Conservation (phyloP, 2,888 invertebrate species). For the Scaptomyza caliginosa region DNA sequence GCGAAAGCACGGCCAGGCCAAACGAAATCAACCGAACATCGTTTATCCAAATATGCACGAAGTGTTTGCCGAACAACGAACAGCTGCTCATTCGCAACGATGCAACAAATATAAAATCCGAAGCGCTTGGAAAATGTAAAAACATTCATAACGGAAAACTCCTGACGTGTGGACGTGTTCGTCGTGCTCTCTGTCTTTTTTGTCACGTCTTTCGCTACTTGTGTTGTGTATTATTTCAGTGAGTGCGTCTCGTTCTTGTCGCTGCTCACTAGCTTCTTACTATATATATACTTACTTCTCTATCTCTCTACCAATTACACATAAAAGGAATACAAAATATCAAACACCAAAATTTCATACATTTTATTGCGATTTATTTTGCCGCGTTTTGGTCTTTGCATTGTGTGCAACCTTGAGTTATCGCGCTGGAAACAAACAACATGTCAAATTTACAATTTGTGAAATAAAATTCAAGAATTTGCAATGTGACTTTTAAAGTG, state of each 20-base stretch:
- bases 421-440: slow-evolving; percentile 44
- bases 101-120: slow-evolving; percentile 76
- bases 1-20: slow-evolving; percentile 12
- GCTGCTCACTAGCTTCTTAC: slow-evolving; percentile 43
- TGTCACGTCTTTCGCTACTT: slow-evolving; percentile 71
- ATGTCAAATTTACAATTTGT: slow-evolving; percentile 44
- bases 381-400: slow-evolving; percentile 46
- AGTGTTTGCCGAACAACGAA: slow-evolving; percentile 15
- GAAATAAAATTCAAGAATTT: slow-evolving; percentile 37
- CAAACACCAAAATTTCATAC: slow-evolving; percentile 15
- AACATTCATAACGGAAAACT: slow-evolving; percentile 75
- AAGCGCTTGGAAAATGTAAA: slow-evolving; percentile 58
- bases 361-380: slow-evolving; percentile 42
- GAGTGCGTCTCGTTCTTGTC: slow-evolving; percentile 32
- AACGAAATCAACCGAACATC: slow-evolving; percentile 27
- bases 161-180: slow-evolving; percentile 62
- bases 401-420: slow-evolving; percentile 55
- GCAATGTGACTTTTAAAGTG: slow-evolving; percentile 76
- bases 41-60: slow-evolving; percentile 53
- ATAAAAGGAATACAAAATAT: slow-evolving; percentile 10
- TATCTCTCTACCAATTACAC: slow-evolving; percentile 21
- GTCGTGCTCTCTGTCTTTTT: slow-evolving; percentile 39
- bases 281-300: slow-evolving; percentile 28
- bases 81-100: slow-evolving; percentile 7
- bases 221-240: slow-evolving; percentile 62